phyloP scores from a whole-genome alignment of 2,888 invertebrate species.

The Sarcophaga subvicina region DNA sequence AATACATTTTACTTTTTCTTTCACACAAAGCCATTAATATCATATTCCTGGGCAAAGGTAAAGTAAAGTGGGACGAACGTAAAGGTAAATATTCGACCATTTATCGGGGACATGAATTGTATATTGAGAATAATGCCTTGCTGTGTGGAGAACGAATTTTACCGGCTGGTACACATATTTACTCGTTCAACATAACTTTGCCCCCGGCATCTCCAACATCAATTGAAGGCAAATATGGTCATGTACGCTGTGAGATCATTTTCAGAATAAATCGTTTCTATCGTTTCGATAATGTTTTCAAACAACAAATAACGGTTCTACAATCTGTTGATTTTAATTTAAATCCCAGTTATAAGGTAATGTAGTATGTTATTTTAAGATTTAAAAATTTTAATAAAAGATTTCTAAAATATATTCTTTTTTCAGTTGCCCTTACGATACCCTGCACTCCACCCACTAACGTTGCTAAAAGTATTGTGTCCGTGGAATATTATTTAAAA shows the following conservation, averaged over 20 bases:
- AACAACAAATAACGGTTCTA: slow-evolving; percentile 86
- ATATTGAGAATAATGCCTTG: slow-evolving; percentile 66
- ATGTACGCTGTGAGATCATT: slow-evolving; percentile 89
- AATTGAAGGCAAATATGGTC: slow-evolving; percentile 88
- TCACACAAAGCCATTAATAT: slow-evolving; percentile 69
- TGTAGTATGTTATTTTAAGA: slow-evolving; percentile 35
- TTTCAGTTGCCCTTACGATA: slow-evolving; percentile 68
- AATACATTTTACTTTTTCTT: no score
- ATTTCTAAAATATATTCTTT: no score
- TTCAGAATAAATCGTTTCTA: slow-evolving; percentile 86
- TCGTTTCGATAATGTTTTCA: slow-evolving; percentile 81
- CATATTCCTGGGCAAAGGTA: slow-evolving; percentile 71
- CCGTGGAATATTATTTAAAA: slow-evolving; percentile 63
- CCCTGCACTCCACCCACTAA: slow-evolving; percentile 69
- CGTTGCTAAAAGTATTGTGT: slow-evolving; percentile 58
- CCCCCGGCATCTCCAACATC: slow-evolving; percentile 72
- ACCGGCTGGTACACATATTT: slow-evolving; percentile 71
- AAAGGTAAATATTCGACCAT: not conserved
- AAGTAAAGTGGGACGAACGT: slow-evolving; percentile 71
- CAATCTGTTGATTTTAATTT: slow-evolving; percentile 90
- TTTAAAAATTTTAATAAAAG: not conserved
- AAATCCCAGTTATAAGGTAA: slow-evolving; percentile 85
- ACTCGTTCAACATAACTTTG: slow-evolving; percentile 71
- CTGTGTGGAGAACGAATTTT: slow-evolving; percentile 64
- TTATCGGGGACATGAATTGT: slow-evolving; percentile 67